These are phyloP conservation scores for Styela plicata DNA, from an alignment of 23 tunicate species.

Conservation along the genomic window DNA sequence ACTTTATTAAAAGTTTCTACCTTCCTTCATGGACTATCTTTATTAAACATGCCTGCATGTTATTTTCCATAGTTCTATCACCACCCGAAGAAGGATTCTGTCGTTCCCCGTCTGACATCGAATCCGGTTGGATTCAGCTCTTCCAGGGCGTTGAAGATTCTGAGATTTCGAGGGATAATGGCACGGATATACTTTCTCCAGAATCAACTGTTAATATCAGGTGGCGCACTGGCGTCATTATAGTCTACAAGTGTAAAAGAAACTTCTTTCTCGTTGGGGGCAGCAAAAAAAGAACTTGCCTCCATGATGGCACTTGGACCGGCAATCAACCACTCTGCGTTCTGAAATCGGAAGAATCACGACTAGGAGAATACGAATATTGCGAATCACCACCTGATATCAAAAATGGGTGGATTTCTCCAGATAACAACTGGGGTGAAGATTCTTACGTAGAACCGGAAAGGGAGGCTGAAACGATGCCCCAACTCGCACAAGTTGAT, in stretches of 20 bases:
- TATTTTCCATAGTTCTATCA: too few relatives aligned
- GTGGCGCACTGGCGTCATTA: background rate
- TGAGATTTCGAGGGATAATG: too few relatives aligned
- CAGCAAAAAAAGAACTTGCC: background rate
- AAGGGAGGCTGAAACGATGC: background rate
- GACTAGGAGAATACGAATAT: slow-evolving; percentile 2
- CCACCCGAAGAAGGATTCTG: too few relatives aligned
- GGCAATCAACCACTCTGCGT: background rate
- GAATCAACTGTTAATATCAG: too few relatives aligned
- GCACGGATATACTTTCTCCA: too few relatives aligned
- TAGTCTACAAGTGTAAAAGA: background rate
- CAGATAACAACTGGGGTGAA: background rate
- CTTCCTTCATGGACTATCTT: too few relatives aligned
- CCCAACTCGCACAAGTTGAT: background rate
- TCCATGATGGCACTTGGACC: background rate
- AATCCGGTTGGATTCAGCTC: too few relatives aligned
- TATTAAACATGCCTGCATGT: too few relatives aligned
- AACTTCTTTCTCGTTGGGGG: background rate
- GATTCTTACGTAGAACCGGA: background rate
- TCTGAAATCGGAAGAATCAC: too few relatives aligned
- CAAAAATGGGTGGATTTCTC: background rate
- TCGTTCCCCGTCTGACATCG: too few relatives aligned
- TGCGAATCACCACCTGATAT: background rate
- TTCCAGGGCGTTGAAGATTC: too few relatives aligned
- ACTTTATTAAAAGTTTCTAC: too few relatives aligned